Base-by-base conservation (phyloP, 2,113 vertebrate genomes). In the Pachypanchax playfairii region DNA sequence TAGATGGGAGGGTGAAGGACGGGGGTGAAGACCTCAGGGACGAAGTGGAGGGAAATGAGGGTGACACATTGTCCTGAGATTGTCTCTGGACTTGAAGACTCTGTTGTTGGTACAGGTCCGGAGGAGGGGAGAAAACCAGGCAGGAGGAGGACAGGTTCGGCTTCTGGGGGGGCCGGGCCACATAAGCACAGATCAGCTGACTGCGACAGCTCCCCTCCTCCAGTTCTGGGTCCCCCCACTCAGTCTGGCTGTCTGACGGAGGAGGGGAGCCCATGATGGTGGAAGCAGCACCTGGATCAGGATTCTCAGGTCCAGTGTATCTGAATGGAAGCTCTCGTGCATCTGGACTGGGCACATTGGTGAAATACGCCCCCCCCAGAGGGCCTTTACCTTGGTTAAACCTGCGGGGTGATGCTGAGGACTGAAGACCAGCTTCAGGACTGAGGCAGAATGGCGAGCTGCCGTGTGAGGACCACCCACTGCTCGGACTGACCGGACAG, bases 141-240 rank as follows among this genome's bases (percentile, higher is more conserved):
- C 61, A 49, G 22, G 65, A 62, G 2, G 65, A 52, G 41, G 54
- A 20, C 13, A 44, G 28, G 54, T 24, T 68, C 33, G 57, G 61
- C 7, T 65, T 64, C 2, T 21, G 18, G 33, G 74, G 11, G 1
- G 83, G 63, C 5, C 56, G 64, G 35, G 69, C 70, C 2, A 92
- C 54, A 12, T 91, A 90, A 28, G 92, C 86, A 12, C 90, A 91
- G 42, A 92, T 87, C 9, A 91, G 63, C 39, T 83, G 90, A 38
- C 75, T 90, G 11, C 88, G 84, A 55, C 87, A 90, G n/a, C 7
- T 74, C 0, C 72, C 74, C 15, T 83, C 79, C 35, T 69, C 70
- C 6, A 70, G 11, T 31, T 85, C 72, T 1, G 67, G 57, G 5
- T 90, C 82, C 1, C 15, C 80, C 75, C 75, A 81, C 1, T 68